Conservation (phyloP, 2,888 invertebrate genomes). For the Ormyrus pomaceus region DNA sequence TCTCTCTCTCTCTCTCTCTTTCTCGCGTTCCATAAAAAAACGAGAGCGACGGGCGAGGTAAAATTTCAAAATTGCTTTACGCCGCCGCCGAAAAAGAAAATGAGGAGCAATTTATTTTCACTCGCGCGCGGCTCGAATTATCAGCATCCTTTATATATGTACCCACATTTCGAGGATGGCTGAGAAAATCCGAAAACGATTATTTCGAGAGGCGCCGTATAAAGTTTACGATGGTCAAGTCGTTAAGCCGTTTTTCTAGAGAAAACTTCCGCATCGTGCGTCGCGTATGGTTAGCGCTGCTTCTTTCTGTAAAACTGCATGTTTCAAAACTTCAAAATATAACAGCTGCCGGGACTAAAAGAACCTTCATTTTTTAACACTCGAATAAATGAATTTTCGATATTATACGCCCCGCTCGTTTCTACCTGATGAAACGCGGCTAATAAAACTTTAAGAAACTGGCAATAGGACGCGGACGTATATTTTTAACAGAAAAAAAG, state of each 20-base stretch:
- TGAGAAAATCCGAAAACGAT: conserved; percentile 52
- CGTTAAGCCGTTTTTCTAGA: conserved; percentile 56
- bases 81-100: not conserved
- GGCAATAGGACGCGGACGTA: conserved; percentile 66
- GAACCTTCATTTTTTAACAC: too few relatives aligned
- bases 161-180: conserved; percentile 18
- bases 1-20: too few relatives aligned
- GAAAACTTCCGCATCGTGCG: conserved; percentile 35
- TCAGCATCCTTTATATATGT: conserved; percentile 18
- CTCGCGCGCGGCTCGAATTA: not conserved
- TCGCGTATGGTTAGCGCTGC: conserved; percentile 41
- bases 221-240: conserved; percentile 58
- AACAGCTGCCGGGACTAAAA: not conserved
- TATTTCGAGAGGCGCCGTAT: conserved; percentile 52
- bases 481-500: conserved; percentile 67
- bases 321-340: conserved; percentile 41
- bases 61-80: conserved; percentile 41
- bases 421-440: too few relatives aligned
- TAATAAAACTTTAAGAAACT: conserved; percentile 59
- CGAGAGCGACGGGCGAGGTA: not conserved
- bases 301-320: conserved; percentile 44
- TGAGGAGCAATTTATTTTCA: conserved; percentile 2
- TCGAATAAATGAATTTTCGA: too few relatives aligned
- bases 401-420: too few relatives aligned
- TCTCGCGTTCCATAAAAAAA: too few relatives aligned